A percentile compares a stretch with the other conserved stretches of the same genome.
Conservation (phyloP, 2,888 invertebrate genomes). For the Iselma pallidipennis region DNA sequence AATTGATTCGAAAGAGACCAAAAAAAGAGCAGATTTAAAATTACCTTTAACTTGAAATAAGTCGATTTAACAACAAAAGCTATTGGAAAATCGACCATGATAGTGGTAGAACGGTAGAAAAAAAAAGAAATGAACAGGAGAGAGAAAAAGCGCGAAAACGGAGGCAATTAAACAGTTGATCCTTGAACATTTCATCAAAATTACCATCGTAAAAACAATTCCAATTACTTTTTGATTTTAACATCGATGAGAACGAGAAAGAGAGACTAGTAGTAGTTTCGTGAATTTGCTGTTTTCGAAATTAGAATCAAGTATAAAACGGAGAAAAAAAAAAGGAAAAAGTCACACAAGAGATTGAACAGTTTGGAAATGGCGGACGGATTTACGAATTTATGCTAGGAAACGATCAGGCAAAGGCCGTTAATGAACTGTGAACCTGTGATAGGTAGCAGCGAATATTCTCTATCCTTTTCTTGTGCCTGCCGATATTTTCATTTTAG, state of each 20-base stretch:
- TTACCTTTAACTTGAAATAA: background rate
- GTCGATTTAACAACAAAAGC: background rate
- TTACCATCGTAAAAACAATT: slow-evolving; percentile 3
- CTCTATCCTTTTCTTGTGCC: slow-evolving; percentile 18
- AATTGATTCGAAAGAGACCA: background rate
- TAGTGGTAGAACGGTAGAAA: background rate
- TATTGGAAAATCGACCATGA: too few species aligned
- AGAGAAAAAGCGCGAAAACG: background rate
- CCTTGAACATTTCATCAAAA: background rate
- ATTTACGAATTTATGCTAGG: slow-evolving; percentile 42
- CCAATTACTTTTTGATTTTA: background rate
- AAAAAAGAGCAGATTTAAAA: background rate
- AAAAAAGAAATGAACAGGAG: background rate
- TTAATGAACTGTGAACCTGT: slow-evolving; percentile 53
- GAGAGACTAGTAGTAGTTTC: too few species aligned
- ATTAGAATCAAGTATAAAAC: too few species aligned
- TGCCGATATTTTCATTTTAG: background rate
- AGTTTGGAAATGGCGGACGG: slow-evolving; percentile 3
- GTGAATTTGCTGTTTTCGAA: background rate
- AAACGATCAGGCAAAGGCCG: slow-evolving; percentile 45
- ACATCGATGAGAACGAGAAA: background rate
- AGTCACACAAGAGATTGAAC: background rate
- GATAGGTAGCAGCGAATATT: slow-evolving; percentile 8
- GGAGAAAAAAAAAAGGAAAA: background rate
- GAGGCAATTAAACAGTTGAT: background rate